Evolutionary conservation across 2,113 vertebrate species (phyloP), one percentile per base, ranked within the genome.

Genomic region (Entelurus aequoreus): DNA sequence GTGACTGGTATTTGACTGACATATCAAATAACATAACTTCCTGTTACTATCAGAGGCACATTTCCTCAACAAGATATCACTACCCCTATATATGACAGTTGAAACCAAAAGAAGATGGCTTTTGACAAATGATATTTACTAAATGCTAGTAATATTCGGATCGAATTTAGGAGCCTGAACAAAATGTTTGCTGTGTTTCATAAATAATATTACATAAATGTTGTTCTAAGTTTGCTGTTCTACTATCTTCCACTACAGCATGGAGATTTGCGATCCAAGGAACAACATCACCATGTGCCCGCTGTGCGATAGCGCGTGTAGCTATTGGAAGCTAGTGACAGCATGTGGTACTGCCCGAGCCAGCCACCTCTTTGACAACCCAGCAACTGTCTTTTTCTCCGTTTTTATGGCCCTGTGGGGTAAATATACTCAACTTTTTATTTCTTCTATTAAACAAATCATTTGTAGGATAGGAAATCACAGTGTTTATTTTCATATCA

Each of bases 331-430:
- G 84, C 92, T 99, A 71, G 90, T 88, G 71, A 90, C 92, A 0
- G 95, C 95, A 0, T 99, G 97, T 2, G 96, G 94, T 5, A 98
- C 95, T 0, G 95, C 97, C 51, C 89, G 91, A 0, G 97, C 97
- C 8, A 99, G 97, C 83, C 97, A 98, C 85, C 92, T 98, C 58
- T 99, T 99, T 6, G 96, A 99, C 87, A 99, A 99, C 79, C 91
- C 93, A 0, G 97, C 97, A 54, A 98, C 96, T 0, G 97, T 99
- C 59, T 94, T 98, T 89, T 99, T 98, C 88, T 94, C 97, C 0
- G 84, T 99, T 79, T 98, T 99, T 84, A 98, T 98, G 97, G 94
- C 96, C 57, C 92, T 99, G 35, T 98, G 97, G 97, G 96, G 97
- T 97, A 80, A 90, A 90, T 13, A 54, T 9, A 48, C 16, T 55